Base-by-base conservation (phyloP, 2,113 vertebrate genomes). In the Callionymus lyra region DNA sequence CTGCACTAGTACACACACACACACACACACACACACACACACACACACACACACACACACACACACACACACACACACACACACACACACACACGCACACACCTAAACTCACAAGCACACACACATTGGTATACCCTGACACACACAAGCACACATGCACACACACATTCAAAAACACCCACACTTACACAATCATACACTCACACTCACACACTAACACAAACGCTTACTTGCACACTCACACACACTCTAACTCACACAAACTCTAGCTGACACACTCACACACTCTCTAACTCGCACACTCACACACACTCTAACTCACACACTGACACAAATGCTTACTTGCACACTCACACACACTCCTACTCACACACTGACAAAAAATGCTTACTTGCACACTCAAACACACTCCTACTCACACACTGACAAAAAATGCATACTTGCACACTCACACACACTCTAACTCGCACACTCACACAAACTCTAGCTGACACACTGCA, bases 271-370 rank as follows among this genome's bases (percentile, higher is more conserved):
- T 5, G 16, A 8, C 47, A 35, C 34, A 35, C 34, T 4, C 33
- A 12, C 38, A 35, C 34, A 34, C 33, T 1, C 6, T 10, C 34
- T n/a, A n/a, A n/a, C n/a, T n/a, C n/a, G n/a, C n/a, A 9, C 31
- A 8, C 47, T n/a, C 34, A 35, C 34, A 11, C 33, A 12, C 38
- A 35, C 34, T n/a, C n/a, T n/a, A n/a, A n/a, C n/a, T n/a, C n/a
- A 34, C 33, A 2, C 6, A 34, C 34, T n/a, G n/a, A n/a, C n/a
- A n/a, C n/a, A n/a, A n/a, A n/a, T n/a, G 5, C 31, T 5, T 41
- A 35, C 34, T 12, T 12, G 12, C 33, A 12, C 38, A 35, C 34
- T 10, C 33, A 2, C 6, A 34, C 34, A n/a, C n/a, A n/a, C n/a
- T n/a, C n/a, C n/a, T n/a, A 9, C 31, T 5, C 47, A 35, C 34